These are phyloP conservation scores for Hippotragus niger DNA, from an alignment of 2,113 vertebrate genomes.

Conservation along the genomic window DNA sequence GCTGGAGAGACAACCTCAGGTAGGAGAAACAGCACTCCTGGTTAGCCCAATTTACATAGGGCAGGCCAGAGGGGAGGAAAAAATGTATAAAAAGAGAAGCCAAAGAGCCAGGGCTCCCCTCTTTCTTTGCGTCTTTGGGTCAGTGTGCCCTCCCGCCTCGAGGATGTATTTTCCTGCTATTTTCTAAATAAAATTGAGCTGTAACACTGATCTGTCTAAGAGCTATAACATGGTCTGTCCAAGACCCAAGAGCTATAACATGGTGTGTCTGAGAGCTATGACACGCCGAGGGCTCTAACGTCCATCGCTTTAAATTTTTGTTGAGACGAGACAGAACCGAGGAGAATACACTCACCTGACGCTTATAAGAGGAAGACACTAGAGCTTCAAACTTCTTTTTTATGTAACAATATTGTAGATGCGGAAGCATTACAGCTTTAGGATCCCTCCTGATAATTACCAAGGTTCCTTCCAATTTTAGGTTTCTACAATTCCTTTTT, in stretches of 20 bases:
- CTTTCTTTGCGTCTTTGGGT: neutral
- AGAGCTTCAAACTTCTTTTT: neutral
- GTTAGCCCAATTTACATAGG: neutral
- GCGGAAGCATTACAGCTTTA: fast-evolving
- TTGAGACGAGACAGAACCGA: neutral
- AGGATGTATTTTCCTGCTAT: neutral
- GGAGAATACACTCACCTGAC: neutral
- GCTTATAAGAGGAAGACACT: neutral
- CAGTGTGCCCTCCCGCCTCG: fast-evolving
- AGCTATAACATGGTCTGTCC: neutral
- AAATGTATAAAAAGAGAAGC: neutral
- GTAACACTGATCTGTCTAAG: neutral
- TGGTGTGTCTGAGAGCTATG: neutral
- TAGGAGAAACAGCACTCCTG: neutral
- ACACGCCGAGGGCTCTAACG: neutral
- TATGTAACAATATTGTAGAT: neutral
- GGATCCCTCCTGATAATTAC: neutral
- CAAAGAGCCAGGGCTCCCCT: neutral
- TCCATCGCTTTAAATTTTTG: neutral
- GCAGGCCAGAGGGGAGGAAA: neutral
- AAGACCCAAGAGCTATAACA: neutral
- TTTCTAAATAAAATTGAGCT: neutral
- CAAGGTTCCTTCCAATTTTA: neutral
- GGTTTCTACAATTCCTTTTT: neutral
- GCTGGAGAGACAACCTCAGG: neutral